Evolutionary conservation across 2,888 invertebrate genomes (phyloP).

Genomic region (Drosophila pegasa): DNA sequence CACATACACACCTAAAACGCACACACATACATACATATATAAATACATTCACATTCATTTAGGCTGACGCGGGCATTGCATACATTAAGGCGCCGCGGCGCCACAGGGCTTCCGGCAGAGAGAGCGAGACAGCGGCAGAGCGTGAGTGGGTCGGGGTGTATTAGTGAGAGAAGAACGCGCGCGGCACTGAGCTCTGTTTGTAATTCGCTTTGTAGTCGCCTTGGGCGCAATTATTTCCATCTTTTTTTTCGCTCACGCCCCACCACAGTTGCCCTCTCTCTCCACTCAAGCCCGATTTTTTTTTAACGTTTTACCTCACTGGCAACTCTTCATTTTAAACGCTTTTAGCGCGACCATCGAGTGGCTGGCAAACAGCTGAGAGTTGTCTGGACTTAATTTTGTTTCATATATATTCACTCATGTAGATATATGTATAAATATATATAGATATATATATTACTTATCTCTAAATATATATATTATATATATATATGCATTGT

Average conservation of each 20-base stretch:
- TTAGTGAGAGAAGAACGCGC: constrained; percentile 6
- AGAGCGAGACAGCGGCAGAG: background rate
- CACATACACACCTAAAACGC: constrained; percentile 2
- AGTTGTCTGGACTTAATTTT: constrained; percentile 60
- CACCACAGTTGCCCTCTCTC: background rate
- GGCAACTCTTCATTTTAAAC: constrained; percentile 59
- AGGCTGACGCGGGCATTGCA: constrained; percentile 58
- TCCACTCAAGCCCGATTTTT: background rate
- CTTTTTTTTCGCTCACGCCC: constrained; percentile 23
- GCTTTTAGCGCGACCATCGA: constrained; percentile 63
- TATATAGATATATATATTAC: constrained; percentile 6
- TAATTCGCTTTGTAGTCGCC: constrained; percentile 78
- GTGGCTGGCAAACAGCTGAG: constrained; percentile 70
- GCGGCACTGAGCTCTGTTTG: constrained; percentile 63
- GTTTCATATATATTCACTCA: constrained; percentile 1
- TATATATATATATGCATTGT: constrained; percentile 5
- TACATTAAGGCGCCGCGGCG: constrained; percentile 62
- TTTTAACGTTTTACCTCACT: constrained; percentile 27
- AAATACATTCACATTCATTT: constrained; percentile 60
- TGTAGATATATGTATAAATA: background rate
- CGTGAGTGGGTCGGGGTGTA: background rate
- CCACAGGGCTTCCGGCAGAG: constrained; percentile 28
- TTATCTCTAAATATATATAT: background rate
- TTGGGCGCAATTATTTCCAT: constrained; percentile 76
- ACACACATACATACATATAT: constrained; percentile 11